Evolutionary conservation across 2,113 vertebrate genomes (phyloP).

Genomic region (Rhinogobius similis): DNA sequence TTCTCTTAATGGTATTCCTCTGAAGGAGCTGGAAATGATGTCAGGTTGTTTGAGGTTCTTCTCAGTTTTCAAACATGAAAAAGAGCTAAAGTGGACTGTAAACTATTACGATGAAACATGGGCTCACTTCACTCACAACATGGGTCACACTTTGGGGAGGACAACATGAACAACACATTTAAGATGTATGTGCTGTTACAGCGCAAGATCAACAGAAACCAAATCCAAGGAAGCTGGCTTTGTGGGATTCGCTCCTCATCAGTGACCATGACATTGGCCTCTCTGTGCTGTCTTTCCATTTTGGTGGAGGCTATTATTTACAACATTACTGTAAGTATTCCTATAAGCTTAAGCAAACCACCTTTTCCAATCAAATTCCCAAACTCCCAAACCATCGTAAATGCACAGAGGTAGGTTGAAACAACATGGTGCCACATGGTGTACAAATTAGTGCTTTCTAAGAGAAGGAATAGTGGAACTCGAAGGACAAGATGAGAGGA

Average conservation of each 20-base stretch:
- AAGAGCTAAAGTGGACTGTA: conserved; percentile 29
- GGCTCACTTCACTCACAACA: conserved; percentile 14
- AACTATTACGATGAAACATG: conserved; percentile 43
- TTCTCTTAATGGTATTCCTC: neutral
- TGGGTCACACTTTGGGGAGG: neutral
- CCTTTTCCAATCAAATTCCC: neutral
- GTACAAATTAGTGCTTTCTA: neutral
- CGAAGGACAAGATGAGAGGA: neutral
- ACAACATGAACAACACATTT: conserved; percentile 16
- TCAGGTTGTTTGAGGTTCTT: conserved; percentile 26
- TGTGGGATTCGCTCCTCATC: conserved; percentile 21
- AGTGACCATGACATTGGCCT: conserved; percentile 38
- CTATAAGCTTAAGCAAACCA: neutral
- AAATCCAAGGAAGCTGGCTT: conserved; percentile 23
- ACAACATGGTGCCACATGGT: neutral
- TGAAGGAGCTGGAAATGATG: conserved; percentile 24
- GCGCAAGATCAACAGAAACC: conserved; percentile 27
- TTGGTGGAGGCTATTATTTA: neutral
- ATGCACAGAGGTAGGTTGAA: neutral
- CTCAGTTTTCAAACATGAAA: conserved; percentile 59
- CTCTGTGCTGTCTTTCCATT: conserved; percentile 17
- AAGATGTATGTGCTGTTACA: conserved; percentile 30
- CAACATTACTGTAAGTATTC: neutral
- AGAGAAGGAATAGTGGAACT: neutral
- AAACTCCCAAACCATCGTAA: neutral